Percentiles rank a stretch among this genome's conserved stretches.
These are phyloP conservation scores for Megatriorchis doriae DNA, from an alignment of 2,113 vertebrate genomes.

Conservation along the genomic window DNA sequence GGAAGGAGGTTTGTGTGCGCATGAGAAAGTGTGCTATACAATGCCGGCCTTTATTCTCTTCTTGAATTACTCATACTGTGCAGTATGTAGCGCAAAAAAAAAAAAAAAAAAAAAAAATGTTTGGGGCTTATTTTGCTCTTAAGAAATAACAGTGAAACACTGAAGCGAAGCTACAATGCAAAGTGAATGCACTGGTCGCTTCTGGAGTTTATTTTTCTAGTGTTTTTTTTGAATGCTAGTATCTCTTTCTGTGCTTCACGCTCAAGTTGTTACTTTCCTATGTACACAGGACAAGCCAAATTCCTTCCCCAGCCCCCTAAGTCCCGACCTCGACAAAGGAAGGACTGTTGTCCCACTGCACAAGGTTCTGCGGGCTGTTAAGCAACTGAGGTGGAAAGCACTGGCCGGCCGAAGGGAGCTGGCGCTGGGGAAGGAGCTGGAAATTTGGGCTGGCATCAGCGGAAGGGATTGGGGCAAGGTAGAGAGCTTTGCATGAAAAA, in stretches of 20 bases:
- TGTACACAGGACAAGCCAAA: not conserved
- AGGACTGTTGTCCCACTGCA: slow-evolving; percentile 30
- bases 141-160: slow-evolving; percentile 44
- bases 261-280: not conserved
- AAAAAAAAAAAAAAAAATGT: not conserved
- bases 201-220: not conserved
- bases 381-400: not conserved
- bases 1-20: slow-evolving; percentile 53
- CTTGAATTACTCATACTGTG: slow-evolving; percentile 65
- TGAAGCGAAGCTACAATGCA: not conserved
- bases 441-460: not conserved
- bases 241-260: not conserved
- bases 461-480: not conserved
- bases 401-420: not conserved
- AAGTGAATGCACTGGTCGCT: not conserved
- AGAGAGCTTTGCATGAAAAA: not conserved
- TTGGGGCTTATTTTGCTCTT: slow-evolving; percentile 37
- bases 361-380: not conserved
- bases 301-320: slow-evolving; percentile 26
- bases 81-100: slow-evolving; percentile 44
- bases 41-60: slow-evolving; percentile 63
- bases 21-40: slow-evolving; percentile 60
- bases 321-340: slow-evolving; percentile 38
- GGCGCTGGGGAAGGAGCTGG: not conserved
- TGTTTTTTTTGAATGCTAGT: not conserved